phyloP scores from a whole-genome alignment of 2,797 vertebrate genomes.

The Babyrousa celebensis region DNA sequence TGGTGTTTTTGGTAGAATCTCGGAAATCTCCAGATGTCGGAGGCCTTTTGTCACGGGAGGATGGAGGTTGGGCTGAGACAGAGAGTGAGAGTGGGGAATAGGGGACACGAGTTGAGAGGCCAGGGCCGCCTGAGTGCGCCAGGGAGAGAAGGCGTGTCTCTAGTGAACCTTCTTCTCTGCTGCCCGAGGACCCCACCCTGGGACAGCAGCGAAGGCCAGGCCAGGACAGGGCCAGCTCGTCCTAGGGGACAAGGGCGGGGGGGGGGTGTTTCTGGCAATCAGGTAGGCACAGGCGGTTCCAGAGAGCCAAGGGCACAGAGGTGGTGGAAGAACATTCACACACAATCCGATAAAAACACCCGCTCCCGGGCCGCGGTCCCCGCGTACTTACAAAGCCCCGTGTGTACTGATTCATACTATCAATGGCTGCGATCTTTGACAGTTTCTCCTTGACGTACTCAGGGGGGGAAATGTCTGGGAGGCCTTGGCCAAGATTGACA shows the following conservation, averaged over 20 bases:
- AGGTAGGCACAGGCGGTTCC: neutral
- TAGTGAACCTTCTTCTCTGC: neutral
- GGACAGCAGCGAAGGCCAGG: neutral
- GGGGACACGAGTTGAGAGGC: neutral
- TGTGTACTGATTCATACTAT: slow-evolving; percentile 97
- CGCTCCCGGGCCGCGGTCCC: neutral
- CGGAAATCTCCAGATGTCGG: neutral
- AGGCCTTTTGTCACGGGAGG: slow-evolving; percentile 29
- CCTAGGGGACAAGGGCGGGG: neutral
- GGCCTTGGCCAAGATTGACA: slow-evolving; percentile 97
- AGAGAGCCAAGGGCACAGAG: neutral
- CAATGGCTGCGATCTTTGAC: slow-evolving; percentile 92
- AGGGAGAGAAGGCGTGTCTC: neutral
- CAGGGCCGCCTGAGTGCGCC: neutral
- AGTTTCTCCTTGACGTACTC: slow-evolving; percentile 95
- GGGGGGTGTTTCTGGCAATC: neutral
- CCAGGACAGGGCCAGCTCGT: neutral
- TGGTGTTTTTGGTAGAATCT: neutral
- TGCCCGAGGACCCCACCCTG: neutral
- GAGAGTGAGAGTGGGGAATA: slow-evolving; percentile 18
- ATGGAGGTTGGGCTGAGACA: neutral
- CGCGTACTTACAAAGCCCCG: slow-evolving; percentile 95
- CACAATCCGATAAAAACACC: neutral
- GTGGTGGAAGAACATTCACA: neutral
- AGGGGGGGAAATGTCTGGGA: slow-evolving; percentile 96